Evolutionary conservation across 2,797 vertebrate species (phyloP).

Genomic region (Luscinia megarhynchos): DNA sequence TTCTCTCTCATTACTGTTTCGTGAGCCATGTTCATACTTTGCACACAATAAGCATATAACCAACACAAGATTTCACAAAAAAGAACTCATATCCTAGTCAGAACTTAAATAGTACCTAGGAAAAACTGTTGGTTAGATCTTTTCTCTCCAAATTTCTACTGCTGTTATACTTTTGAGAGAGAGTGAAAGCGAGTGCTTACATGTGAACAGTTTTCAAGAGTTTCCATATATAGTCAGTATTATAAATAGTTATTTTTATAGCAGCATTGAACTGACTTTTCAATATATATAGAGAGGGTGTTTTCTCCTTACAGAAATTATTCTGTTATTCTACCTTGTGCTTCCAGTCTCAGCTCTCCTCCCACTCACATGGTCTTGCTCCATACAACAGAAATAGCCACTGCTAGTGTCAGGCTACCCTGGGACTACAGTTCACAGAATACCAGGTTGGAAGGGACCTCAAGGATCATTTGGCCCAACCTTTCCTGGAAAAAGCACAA

Average conservation of each 20-base stretch:
- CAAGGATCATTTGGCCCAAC: neutral
- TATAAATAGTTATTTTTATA: conserved; percentile 41
- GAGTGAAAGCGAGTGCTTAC: neutral
- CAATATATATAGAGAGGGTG: neutral
- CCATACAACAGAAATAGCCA: neutral
- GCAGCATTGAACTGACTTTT: conserved; percentile 26
- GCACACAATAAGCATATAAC: neutral
- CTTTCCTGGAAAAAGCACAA: neutral
- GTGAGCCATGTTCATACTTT: neutral
- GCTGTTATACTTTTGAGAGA: neutral
- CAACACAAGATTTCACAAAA: neutral
- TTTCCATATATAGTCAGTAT: conserved; percentile 56
- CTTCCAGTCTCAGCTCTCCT: conserved; percentile 8
- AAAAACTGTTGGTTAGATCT: neutral
- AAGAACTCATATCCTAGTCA: neutral
- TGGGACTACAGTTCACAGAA: neutral
- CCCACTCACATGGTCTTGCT: neutral
- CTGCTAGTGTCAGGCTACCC: neutral
- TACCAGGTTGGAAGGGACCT: neutral
- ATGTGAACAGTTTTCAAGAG: conserved; percentile 25
- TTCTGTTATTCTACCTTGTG: neutral
- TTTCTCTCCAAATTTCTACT: neutral
- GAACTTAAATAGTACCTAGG: neutral
- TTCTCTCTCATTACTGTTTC: neutral
- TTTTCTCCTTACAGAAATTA: conserved; percentile 9